Percentiles rank a stretch among this genome's conserved stretches.
Conservation (phyloP, 2,888 invertebrate genomes). For the Chymomyza amoena region DNA sequence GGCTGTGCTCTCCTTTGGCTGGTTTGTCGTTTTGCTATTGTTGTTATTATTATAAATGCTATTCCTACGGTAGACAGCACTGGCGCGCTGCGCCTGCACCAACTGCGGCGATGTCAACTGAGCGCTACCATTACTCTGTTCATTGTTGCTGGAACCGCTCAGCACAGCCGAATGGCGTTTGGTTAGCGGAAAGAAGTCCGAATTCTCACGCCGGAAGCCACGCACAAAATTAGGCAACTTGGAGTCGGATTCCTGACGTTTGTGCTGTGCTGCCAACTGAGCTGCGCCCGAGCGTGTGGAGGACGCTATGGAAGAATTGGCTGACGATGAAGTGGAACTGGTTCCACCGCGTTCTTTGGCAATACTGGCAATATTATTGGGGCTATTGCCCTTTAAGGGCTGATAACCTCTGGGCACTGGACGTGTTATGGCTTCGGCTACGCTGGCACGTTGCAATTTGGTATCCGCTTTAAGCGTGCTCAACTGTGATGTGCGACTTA, state of each 20-base stretch:
- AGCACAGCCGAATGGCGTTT: conserved; percentile 88
- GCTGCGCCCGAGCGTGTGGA: conserved; percentile 64
- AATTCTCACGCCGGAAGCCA: conserved; percentile 90
- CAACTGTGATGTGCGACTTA: conserved; percentile 77
- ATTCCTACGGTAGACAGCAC: conserved; percentile 85
- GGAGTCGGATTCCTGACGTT: conserved; percentile 87
- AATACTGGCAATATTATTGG: conserved; percentile 36
- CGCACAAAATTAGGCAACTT: conserved; percentile 87
- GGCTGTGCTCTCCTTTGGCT: conserved; percentile 23
- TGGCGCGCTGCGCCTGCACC: conserved; percentile 82
- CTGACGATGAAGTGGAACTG: not conserved
- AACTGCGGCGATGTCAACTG: conserved; percentile 72
- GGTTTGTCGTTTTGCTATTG: conserved; percentile 25
- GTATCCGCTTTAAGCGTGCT: conserved; percentile 77
- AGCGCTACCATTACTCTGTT: conserved; percentile 30
- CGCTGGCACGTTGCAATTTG: conserved; percentile 74
- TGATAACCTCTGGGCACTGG: conserved; percentile 71
- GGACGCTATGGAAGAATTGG: conserved; percentile 14
- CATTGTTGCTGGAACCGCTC: conserved; percentile 63
- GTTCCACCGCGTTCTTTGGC: conserved; percentile 56
- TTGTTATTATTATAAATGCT: conserved; percentile 76
- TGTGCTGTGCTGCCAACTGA: conserved; percentile 84
- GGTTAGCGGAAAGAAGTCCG: conserved; percentile 88
- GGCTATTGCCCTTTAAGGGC: conserved; percentile 46
- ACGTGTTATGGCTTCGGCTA: conserved; percentile 70